phyloP scores from a whole-genome alignment of 1,140 invertebrate species.

The Cyrtorhinus lividipennis region DNA sequence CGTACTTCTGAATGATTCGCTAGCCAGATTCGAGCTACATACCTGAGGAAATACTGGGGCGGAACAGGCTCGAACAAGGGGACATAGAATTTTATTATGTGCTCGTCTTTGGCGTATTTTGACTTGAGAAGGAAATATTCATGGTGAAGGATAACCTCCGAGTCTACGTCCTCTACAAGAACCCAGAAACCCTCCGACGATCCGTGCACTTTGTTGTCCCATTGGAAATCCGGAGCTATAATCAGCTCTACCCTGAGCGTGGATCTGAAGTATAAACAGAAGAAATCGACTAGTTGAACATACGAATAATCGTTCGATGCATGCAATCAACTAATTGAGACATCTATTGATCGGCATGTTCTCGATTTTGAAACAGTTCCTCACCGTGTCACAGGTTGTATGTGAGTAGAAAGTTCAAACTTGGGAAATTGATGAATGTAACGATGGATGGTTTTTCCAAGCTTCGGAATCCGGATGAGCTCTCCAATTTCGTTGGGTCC shows the following conservation, averaged over 20 bases:
- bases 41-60: conserved; percentile 89
- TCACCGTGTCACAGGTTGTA: conserved; percentile 82
- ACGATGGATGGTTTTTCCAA: conserved; percentile 95
- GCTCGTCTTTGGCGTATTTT: conserved; percentile 89
- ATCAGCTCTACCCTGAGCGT: conserved; percentile 90
- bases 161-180: conserved; percentile 95
- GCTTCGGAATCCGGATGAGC: conserved; percentile 84
- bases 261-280: conserved; percentile 50
- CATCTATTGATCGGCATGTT: too few species aligned
- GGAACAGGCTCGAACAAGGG: conserved; percentile 96
- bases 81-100: conserved; percentile 95
- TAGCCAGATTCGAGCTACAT: not conserved
- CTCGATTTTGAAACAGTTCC: too few species aligned
- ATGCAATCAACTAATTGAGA: too few species aligned
- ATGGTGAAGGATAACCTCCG: conserved; percentile 89
- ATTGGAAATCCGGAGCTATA: conserved; percentile 98
- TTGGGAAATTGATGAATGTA: conserved; percentile 97
- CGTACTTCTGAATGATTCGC: too few species aligned
- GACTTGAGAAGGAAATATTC: conserved; percentile 95
- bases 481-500: conserved; percentile 97
- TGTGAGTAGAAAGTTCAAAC: conserved; percentile 84
- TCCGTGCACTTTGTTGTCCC: conserved; percentile 96
- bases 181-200: conserved; percentile 98
- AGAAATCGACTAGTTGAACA: not conserved
- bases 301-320: too few species aligned